Percentiles rank a stretch among this genome's conserved stretches.
phyloP scores from a whole-genome alignment of 2,113 vertebrate genomes.

The Thalassarche chlororhynchos region DNA sequence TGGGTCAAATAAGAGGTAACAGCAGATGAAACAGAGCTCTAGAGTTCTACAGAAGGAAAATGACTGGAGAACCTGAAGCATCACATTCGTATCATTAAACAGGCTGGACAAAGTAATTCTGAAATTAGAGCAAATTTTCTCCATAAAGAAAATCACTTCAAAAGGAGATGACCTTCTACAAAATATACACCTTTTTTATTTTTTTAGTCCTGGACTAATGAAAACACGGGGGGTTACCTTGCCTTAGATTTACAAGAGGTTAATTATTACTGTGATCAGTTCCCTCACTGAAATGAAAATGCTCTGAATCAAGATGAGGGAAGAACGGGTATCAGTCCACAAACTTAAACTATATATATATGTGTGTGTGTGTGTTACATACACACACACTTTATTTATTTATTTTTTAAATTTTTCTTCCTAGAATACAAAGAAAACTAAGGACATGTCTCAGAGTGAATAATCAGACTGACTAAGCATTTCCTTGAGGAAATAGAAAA shows the following conservation, averaged over 20 bases:
- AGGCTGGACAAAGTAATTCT: background rate
- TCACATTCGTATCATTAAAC: background rate
- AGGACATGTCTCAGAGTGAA: background rate
- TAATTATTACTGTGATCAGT: background rate
- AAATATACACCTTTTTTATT: background rate
- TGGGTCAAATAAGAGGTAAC: background rate
- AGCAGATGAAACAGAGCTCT: background rate
- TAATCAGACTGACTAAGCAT: background rate
- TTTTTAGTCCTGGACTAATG: background rate
- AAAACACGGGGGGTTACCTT: background rate
- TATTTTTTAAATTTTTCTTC: background rate
- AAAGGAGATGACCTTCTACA: background rate
- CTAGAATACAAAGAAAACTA: slow-evolving; percentile 33
- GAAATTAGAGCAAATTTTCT: background rate
- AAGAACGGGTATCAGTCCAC: background rate
- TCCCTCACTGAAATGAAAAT: background rate
- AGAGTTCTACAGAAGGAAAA: background rate
- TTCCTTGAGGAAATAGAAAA: slow-evolving; percentile 40
- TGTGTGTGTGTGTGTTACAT: fast-evolving
- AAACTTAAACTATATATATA: background rate
- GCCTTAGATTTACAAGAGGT: background rate
- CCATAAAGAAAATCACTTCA: background rate
- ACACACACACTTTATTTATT: too few relatives aligned
- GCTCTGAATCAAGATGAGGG: background rate
- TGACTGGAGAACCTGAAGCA: background rate